Evolutionary conservation across 1,140 invertebrate species (phyloP), one percentile per base, ranked within the genome.

Genomic region (Cyclargus thomasi): DNA sequence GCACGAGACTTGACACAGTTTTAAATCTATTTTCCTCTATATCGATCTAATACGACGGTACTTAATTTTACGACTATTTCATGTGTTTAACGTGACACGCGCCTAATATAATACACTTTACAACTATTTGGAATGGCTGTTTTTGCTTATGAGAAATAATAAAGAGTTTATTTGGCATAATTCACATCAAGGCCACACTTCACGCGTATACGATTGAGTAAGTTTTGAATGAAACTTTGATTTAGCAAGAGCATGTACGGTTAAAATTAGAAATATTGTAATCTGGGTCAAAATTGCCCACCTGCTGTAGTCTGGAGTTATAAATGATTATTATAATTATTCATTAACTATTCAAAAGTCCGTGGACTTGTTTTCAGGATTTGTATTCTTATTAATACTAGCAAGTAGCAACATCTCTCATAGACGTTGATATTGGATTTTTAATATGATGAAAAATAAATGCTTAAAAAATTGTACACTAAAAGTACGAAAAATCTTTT

Each of bases 171-270:
- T 47, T 47, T 16, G 14, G 39, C 39, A 16, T 47, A 14, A 11
- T 14, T 8, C 39, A 14, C 39, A 11, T 16, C 11, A 47, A 47
- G 39, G 39, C 39, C 39, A 47, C 39, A 47, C 14, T 47, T 47
- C 39, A 47, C 39, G 39, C 39, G 39, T 47, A 47, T 47, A 29
- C 29, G 39, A 47, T 47, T 47, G 39, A 47, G 39, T 47, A 47
- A 47, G 39, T 47, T 47, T 47, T 47, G 39, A 47, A 47, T 47
- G 39, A 47, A 47, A 47, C 6, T 47, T 47, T 47, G 39, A 47
- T 47, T 47, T 47, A 47, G 39, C 39, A 47, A 47, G 39, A 47
- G 14, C 14, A 16, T 47, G 39, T 47, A 47, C 39, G 1, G 39
- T 47, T 29, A 47, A 47, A 47, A 47, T 47, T 47, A 47, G 39